These are phyloP conservation scores for Sternarchorhynchus goeldii DNA, from an alignment of 2,797 vertebrate species.

Conservation along the genomic window DNA sequence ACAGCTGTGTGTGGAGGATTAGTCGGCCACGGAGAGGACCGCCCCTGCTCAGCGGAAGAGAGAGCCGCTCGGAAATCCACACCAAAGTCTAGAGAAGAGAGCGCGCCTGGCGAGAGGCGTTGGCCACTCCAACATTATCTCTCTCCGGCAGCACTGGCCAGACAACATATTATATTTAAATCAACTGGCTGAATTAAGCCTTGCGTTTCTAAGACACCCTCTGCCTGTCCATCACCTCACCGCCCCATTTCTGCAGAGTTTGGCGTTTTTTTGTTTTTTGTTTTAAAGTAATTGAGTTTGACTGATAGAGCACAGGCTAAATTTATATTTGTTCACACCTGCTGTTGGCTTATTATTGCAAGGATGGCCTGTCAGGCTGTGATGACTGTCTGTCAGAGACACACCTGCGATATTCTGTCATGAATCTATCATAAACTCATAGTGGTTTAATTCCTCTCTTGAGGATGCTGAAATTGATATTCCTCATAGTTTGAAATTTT, in stretches of 20 bases:
- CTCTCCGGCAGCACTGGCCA: slow-evolving; percentile 55
- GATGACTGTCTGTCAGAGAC: neutral
- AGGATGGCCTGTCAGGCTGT: neutral
- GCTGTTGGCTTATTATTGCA: neutral
- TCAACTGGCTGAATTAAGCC: slow-evolving; percentile 56
- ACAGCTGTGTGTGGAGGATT: slow-evolving; percentile 63
- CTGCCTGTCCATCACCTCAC: slow-evolving; percentile 29
- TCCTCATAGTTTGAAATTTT: neutral
- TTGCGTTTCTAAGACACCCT: slow-evolving; percentile 20
- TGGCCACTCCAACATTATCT: slow-evolving; percentile 56
- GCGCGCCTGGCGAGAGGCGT: slow-evolving; percentile 37
- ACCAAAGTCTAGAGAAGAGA: slow-evolving; percentile 50
- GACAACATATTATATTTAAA: slow-evolving; percentile 51
- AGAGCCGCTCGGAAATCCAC: slow-evolving; percentile 58
- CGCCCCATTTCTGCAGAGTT: neutral
- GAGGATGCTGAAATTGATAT: neutral
- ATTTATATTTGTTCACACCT: no score
- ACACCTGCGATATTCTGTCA: neutral
- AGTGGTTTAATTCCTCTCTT: neutral
- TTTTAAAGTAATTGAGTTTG: neutral
- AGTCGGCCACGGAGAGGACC: slow-evolving; percentile 50
- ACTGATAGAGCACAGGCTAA: neutral
- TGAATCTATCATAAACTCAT: slow-evolving; percentile 9
- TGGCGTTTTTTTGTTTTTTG: neutral
- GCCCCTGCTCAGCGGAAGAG: slow-evolving; percentile 44